Evolutionary conservation across 1,140 invertebrate species (phyloP).

Genomic region (Popillia japonica): DNA sequence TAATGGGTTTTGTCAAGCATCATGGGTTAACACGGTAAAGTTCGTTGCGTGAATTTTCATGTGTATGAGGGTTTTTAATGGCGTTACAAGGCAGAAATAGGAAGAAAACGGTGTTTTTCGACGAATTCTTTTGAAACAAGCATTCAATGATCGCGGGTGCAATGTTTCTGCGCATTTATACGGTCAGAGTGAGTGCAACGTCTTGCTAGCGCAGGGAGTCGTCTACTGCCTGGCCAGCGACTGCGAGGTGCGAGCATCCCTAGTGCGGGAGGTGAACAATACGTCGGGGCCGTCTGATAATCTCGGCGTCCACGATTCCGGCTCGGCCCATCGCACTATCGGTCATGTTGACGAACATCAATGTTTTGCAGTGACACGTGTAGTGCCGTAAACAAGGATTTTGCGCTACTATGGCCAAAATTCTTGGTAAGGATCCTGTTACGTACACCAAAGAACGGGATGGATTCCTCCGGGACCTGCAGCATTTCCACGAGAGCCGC

Average conservation of each 20-base stretch:
- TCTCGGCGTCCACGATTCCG: conserved; percentile 44
- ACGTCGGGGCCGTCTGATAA: conserved; percentile 51
- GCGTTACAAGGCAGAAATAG: conserved; percentile 32
- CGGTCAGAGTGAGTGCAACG: conserved; percentile 55
- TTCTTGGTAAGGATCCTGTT: conserved; percentile 76
- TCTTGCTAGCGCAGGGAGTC: conserved; percentile 59
- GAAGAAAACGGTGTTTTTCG: conserved; percentile 30
- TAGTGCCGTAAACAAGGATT: conserved; percentile 47
- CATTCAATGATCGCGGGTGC: conserved; percentile 50
- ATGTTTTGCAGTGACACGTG: conserved; percentile 55
- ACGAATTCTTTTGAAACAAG: conserved; percentile 45
- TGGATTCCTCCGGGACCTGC: conserved; percentile 75
- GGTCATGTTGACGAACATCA: conserved; percentile 50
- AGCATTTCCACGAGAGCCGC: conserved; percentile 76
- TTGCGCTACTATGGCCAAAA: conserved; percentile 67
- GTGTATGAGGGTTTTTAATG: conserved; percentile 48
- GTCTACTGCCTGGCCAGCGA: conserved; percentile 55
- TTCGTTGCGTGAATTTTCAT: conserved; percentile 47
- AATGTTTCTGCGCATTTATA: conserved; percentile 59
- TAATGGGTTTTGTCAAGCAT: conserved; percentile 58
- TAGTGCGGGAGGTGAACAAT: conserved; percentile 56
- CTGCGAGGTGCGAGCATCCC: conserved; percentile 55
- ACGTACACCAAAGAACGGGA: conserved; percentile 75
- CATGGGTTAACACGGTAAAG: conserved; percentile 59
- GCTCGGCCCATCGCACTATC: conserved; percentile 45